Base-by-base conservation (phyloP, 2,113 vertebrate genomes). In the Gobio gobio region DNA sequence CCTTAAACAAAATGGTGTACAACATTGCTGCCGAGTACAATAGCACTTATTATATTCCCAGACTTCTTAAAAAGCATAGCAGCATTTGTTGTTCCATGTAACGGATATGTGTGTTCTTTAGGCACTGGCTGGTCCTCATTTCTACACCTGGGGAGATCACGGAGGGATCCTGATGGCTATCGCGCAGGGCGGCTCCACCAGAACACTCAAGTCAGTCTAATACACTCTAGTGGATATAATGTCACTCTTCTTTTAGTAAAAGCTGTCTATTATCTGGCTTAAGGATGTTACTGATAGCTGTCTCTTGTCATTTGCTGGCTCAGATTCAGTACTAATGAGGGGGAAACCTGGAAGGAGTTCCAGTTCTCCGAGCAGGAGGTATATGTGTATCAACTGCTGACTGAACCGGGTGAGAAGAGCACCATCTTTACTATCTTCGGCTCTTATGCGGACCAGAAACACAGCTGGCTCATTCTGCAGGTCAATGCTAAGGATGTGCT, bases 401-500 rank as follows among this genome's bases (percentile, higher is more conserved):
- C 98, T 0, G 98, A 99, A 87, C 98, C 98, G 0, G 98, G 98
- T 0, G 98, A 99, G 93, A 99, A 98, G 87, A 99, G 97, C 93
- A 97, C 97, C 4, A 91, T 99, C 54, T 99, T 99, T 92, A 99
- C 98, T 89, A 96, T 99, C 92, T 99, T 99, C 0, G 98, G 98
- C 58, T 99, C 98, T 0, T 98, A 97, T 63, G 97, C 98, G 1
- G 95, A 97, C 91, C 97, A 96, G 0, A 94, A 94, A 1, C 98
- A 99, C 95, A 99, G 97, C 93, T 99, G 98, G 98, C 95, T 99
- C 78, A 99, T 99, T 89, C 92, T 99, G 89, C 98, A 99, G 95
- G 94, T 99, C 95, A 99, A 99, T 90, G 93, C 96, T 91, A 97
- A 96, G 0, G 95, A 96, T 0, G 96, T 97, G 6, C 94, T 99